phyloP scores from a whole-genome alignment of 2,888 invertebrate species.

The Sinodicranocentrus sp. region DNA sequence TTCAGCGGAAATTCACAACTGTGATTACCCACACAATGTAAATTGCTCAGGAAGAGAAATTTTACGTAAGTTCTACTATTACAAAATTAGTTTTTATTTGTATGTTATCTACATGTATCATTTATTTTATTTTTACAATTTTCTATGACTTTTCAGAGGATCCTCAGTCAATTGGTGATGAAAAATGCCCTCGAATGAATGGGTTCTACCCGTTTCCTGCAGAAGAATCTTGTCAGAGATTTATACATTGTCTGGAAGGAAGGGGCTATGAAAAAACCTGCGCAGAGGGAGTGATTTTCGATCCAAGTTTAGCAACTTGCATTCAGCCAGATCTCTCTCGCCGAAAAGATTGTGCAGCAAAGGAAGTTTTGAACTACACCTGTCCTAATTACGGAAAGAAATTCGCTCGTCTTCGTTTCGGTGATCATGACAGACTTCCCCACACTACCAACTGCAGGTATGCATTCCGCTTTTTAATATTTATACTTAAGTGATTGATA shows the following conservation, averaged over 20 bases:
- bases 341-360: conserved; percentile 73
- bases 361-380: conserved; percentile 72
- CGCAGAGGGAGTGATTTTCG: conserved; percentile 77
- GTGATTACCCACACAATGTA: conserved; percentile 91
- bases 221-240: conserved; percentile 77
- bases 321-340: conserved; percentile 76
- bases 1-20: conserved; percentile 87
- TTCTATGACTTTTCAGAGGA: conserved; percentile 81
- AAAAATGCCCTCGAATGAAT: conserved; percentile 74
- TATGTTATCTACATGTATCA: too few species aligned
- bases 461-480: background rate
- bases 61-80: conserved; percentile 85
- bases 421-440: conserved; percentile 76
- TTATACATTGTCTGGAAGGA: conserved; percentile 75
- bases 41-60: conserved; percentile 85
- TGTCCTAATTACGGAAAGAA: conserved; percentile 74
- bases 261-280: conserved; percentile 76
- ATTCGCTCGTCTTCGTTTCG: conserved; percentile 74
- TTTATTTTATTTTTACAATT: conserved; percentile 17
- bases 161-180: conserved; percentile 83
- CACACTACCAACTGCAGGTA: conserved; percentile 74
- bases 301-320: conserved; percentile 75
- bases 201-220: conserved; percentile 76
- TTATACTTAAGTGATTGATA: too few species aligned
- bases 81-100: too few species aligned